A percentile compares a stretch with the other conserved stretches of the same genome.
Evolutionary conservation across 2,797 vertebrate genomes (phyloP).

Genomic region (Leptoclinus maculatus): DNA sequence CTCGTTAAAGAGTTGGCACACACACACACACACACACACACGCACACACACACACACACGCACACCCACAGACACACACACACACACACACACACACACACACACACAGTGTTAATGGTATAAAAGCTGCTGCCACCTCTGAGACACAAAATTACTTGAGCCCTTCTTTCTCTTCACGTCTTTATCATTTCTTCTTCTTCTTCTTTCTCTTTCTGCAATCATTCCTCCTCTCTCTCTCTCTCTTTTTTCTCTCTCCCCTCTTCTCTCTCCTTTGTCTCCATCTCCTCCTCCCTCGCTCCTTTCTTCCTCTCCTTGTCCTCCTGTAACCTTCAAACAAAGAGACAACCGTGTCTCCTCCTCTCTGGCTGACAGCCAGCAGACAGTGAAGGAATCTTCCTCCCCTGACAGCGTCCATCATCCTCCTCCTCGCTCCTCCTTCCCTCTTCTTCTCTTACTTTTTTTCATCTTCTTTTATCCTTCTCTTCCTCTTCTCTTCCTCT

Average conservation of each 20-base stretch:
- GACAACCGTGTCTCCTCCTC: conserved; percentile 47
- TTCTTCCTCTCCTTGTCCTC: conserved; percentile 41
- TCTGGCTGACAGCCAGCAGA: conserved; percentile 73
- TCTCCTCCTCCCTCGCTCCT: conserved; percentile 24
- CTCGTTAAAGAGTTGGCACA: conserved; percentile 92
- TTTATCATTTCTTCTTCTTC: conserved; percentile 51
- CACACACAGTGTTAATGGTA: conserved; percentile 84
- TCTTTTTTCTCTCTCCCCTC: background rate
- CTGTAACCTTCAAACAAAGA: conserved; percentile 67
- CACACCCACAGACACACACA: conserved; percentile 17
- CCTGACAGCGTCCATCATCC: conserved; percentile 41
- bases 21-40: conserved; percentile 20
- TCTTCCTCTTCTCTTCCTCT: too few species aligned
- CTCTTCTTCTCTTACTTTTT: background rate
- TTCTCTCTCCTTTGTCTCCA: conserved; percentile 19
- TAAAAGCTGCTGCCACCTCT: conserved; percentile 86
- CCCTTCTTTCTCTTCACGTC: conserved; percentile 51
- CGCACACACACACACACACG: conserved; percentile 32
- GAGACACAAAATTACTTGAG: conserved; percentile 72
- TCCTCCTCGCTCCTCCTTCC: background rate
- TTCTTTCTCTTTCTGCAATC: conserved; percentile 21
- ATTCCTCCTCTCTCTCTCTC: background rate
- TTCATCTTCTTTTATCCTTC: background rate
- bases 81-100: conserved; percentile 30
- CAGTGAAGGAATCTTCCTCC: conserved; percentile 69